Base-by-base conservation (phyloP, 2,797 vertebrate species). In the Amphiprion clarkii region DNA sequence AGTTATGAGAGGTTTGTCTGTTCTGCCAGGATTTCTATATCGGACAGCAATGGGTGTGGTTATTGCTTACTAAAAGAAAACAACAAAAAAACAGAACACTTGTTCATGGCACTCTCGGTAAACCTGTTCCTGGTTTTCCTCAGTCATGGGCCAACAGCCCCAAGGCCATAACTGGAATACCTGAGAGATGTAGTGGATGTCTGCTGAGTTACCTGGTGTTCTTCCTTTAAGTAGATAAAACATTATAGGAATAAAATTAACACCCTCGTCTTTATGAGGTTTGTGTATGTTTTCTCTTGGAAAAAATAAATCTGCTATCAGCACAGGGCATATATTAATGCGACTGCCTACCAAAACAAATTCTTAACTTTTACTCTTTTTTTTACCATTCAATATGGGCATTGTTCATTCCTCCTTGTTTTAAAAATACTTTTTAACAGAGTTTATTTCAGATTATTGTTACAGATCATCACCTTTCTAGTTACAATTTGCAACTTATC, bases 71-170 rank as follows among this genome's bases (percentile, higher is more conserved):
- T 31, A 82, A 27, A 69, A 56, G 53, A 66, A 88, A 86, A 88
- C 71, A 13, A 79, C 76, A 51, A 74, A 78, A 23, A 75, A 59
- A 83, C 65, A 82, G 13, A 71, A 16, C 74, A 56, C 14, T 68
- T 74, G 46, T 69, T 39, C 17, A 5, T 67, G 6, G 25, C 25
- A 10, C 67, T 80, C 83, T 83, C 11, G 86, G 79, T 65, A 80
- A 92, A 94, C 93, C 86, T 29, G 94, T 94, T 92, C 33, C 31
- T 74, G 42, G 14, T 76, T 83, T 85, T 46, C 40, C 46, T 67
- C 39, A 57, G 8, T 68, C 44, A n/a, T 11, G 11, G 40, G 57
- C n/a, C 52, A 48, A 73, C 31, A 83, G 67, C 79, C 70, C 59
- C 1, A 31, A 29, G 68, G 86, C 53, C 66, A 88, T 82, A 69